Evolutionary conservation across 2,888 invertebrate genomes (phyloP).

Genomic region (Dynastes hyllus): DNA sequence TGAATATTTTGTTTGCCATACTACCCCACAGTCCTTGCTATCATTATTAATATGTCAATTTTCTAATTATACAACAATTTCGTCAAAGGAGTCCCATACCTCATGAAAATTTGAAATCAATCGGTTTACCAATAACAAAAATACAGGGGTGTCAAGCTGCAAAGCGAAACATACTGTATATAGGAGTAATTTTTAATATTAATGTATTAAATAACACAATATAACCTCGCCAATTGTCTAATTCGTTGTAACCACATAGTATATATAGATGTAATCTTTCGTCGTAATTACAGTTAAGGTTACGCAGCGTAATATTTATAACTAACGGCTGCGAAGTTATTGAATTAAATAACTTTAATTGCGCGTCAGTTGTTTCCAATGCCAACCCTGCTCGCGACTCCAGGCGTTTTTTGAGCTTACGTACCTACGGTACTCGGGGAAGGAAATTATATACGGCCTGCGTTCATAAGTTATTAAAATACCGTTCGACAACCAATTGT

Average conservation of each 20-base stretch:
- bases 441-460: background rate
- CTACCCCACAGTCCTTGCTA: no score
- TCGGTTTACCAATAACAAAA: no score
- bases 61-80: no score
- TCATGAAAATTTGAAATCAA: no score
- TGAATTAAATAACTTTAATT: slow-evolving; percentile 27
- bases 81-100: no score
- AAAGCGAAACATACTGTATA: no score
- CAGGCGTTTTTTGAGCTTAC: background rate
- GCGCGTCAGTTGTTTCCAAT: slow-evolving; percentile 21
- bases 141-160: no score
- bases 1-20: no score
- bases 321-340: slow-evolving; percentile 22
- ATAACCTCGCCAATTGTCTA: slow-evolving; percentile 10
- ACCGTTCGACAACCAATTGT: slow-evolving; percentile 15
- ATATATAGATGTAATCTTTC: slow-evolving; percentile 8
- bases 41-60: no score
- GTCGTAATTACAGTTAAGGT: slow-evolving; percentile 10
- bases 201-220: slow-evolving; percentile 6
- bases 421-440: background rate
- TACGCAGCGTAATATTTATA: slow-evolving; percentile 16
- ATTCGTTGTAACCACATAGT: background rate
- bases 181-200: background rate
- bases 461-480: slow-evolving; percentile 5
- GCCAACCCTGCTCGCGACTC: background rate